A percentile compares a stretch with the other conserved stretches of the same genome.
Evolutionary conservation across 2,797 vertebrate species (phyloP).

Genomic region (Eleutherodactylus coqui): DNA sequence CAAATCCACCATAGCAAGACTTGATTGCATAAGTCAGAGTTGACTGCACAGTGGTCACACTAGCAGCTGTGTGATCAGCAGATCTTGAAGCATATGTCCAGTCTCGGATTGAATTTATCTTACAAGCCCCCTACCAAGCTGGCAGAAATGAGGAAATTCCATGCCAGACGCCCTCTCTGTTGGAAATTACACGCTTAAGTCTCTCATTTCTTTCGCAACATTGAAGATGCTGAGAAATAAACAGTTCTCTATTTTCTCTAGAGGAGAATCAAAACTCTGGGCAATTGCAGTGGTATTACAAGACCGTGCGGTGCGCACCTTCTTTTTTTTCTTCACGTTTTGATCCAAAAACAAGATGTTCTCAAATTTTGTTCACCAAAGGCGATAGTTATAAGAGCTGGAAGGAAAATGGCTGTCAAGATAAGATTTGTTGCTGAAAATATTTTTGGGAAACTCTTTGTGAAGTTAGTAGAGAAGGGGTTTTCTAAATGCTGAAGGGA

Average conservation of each 20-base stretch:
- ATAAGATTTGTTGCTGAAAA: background rate
- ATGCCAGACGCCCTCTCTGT: background rate
- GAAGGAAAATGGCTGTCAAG: background rate
- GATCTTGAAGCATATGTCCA: conserved; percentile 25
- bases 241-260: background rate
- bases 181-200: background rate
- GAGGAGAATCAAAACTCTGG: background rate
- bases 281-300: background rate
- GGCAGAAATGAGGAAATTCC: background rate
- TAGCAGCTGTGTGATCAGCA: background rate
- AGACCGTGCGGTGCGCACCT: too few species aligned
- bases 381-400: background rate
- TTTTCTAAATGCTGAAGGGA: background rate
- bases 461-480: background rate
- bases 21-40: background rate
- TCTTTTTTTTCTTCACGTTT: background rate
- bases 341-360: background rate
- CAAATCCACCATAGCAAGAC: background rate
- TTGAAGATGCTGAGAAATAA: background rate
- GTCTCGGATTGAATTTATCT: background rate
- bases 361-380: background rate
- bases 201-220: background rate
- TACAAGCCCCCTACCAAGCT: conserved; percentile 29
- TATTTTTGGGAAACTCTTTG: background rate
- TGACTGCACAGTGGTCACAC: background rate